Evolutionary conservation across 2,888 invertebrate species (phyloP).

Genomic region (Oscheius sp.): DNA sequence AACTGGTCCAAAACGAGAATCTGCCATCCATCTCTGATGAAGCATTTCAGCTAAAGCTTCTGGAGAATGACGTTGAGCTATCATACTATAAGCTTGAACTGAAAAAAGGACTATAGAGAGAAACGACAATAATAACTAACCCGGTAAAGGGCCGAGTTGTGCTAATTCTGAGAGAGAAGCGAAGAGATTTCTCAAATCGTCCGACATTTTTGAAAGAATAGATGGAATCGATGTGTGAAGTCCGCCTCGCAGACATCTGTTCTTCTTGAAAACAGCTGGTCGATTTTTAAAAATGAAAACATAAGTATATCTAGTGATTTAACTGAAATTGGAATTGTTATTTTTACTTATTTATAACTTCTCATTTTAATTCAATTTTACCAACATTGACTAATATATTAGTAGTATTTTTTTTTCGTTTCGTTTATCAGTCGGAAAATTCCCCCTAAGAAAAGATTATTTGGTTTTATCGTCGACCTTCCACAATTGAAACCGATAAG

Average conservation of each 20-base stretch:
- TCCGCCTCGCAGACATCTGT: constrained; percentile 17
- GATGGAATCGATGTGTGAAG: constrained; percentile 21
- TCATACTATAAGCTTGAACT: constrained; percentile 57
- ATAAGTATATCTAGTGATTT: too few relatives aligned
- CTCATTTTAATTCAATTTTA: too few relatives aligned
- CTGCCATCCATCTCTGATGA: constrained; percentile 51
- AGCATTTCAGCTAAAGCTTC: constrained; percentile 53
- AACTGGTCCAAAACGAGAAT: constrained; percentile 48
- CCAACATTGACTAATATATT: too few relatives aligned
- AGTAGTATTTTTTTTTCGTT: too few relatives aligned
- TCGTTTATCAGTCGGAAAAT: too few relatives aligned
- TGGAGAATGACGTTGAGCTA: constrained; percentile 44
- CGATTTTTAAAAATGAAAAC: not conserved
- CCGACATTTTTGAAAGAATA: constrained; percentile 40
- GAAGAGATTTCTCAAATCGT: constrained; percentile 49
- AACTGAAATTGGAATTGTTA: too few relatives aligned
- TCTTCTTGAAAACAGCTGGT: constrained; percentile 27
- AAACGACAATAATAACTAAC: constrained; percentile 34
- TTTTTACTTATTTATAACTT: too few relatives aligned
- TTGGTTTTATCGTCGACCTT: too few relatives aligned
- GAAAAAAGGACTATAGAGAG: too few relatives aligned
- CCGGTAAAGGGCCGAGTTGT: constrained; percentile 52
- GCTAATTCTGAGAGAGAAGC: constrained; percentile 50
- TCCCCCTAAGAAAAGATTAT: too few relatives aligned
- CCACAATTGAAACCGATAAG: too few relatives aligned